A percentile compares a stretch with the other conserved stretches of the same genome.
These are phyloP conservation scores for Teleiodes luculella DNA, from an alignment of 2,888 invertebrate species.

Conservation along the genomic window DNA sequence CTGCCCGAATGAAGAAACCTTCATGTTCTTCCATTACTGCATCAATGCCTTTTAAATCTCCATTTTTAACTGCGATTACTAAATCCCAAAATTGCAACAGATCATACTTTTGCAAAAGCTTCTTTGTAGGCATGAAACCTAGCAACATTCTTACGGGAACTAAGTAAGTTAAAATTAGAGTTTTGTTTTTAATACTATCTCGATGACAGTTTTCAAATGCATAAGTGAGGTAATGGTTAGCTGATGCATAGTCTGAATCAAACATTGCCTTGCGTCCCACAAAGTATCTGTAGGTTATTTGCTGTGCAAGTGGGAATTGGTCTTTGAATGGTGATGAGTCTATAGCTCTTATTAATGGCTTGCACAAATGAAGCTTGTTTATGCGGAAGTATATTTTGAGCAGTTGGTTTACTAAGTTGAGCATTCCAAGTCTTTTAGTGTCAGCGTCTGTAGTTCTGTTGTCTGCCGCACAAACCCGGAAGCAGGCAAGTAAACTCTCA, in stretches of 20 bases:
- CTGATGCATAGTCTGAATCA: slow-evolving; percentile 96
- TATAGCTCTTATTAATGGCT: slow-evolving; percentile 97
- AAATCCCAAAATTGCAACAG: slow-evolving; percentile 94
- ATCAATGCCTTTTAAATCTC: slow-evolving; percentile 91
- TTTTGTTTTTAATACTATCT: slow-evolving; percentile 90
- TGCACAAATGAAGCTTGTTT: slow-evolving; percentile 91
- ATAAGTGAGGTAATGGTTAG: slow-evolving; percentile 94
- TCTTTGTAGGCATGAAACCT: slow-evolving; percentile 94
- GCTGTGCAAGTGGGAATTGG: slow-evolving; percentile 92
- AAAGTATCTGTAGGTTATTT: slow-evolving; percentile 98
- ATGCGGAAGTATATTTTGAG: slow-evolving; percentile 97
- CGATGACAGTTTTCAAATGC: slow-evolving; percentile 95
- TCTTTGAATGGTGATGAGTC: slow-evolving; percentile 95
- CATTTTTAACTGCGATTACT: slow-evolving; percentile 91
- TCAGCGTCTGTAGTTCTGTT: slow-evolving; percentile 93
- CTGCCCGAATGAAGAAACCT: slow-evolving; percentile 95
- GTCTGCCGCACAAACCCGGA: slow-evolving; percentile 96
- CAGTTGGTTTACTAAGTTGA: slow-evolving; percentile 96
- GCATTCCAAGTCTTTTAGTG: slow-evolving; percentile 97
- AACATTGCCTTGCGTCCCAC: slow-evolving; percentile 99
- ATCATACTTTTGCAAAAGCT: slow-evolving; percentile 91
- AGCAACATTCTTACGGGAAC: slow-evolving; percentile 98
- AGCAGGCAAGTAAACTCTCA: slow-evolving; percentile 94
- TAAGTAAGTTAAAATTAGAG: slow-evolving; percentile 94
- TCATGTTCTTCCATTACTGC: slow-evolving; percentile 91